phyloP scores from a whole-genome alignment of 2,113 vertebrate species.

The Monopterus albus region DNA sequence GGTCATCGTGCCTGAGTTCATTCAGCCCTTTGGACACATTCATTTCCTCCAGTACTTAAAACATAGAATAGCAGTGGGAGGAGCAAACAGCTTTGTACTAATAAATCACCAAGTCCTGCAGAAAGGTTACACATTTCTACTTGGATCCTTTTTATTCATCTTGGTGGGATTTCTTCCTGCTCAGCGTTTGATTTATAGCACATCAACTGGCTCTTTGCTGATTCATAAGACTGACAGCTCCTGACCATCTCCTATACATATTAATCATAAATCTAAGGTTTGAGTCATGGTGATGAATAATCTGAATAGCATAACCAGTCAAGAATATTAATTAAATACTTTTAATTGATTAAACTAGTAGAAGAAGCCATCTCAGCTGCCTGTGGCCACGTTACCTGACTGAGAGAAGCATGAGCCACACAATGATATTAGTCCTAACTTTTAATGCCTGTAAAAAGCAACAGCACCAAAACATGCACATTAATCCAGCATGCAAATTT shows the following conservation, averaged over 20 bases:
- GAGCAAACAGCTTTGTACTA: conserved; percentile 41
- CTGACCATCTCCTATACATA: conserved; percentile 73
- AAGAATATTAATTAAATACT: conserved; percentile 62
- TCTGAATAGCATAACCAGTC: conserved; percentile 48
- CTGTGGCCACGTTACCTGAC: not conserved
- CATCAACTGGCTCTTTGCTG: conserved; percentile 65
- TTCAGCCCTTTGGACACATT: conserved; percentile 55
- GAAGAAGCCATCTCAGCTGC: conserved; percentile 5
- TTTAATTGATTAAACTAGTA: conserved; percentile 51
- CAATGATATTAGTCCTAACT: not conserved
- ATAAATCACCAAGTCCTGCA: conserved; percentile 55
- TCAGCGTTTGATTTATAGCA: conserved; percentile 62
- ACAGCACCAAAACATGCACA: not conserved
- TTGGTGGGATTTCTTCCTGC: conserved; percentile 46
- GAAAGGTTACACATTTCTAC: conserved; percentile 69
- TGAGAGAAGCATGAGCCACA: not conserved
- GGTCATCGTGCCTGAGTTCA: conserved; percentile 42
- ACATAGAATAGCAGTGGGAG: conserved; percentile 53
- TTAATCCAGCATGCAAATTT: conserved; percentile 16
- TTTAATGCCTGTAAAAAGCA: not conserved
- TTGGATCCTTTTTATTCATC: conserved; percentile 57
- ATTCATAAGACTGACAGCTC: conserved; percentile 66
- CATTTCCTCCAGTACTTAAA: conserved; percentile 62
- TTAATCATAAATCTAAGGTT: conserved; percentile 69
- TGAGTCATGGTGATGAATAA: conserved; percentile 53